A percentile compares a stretch with the other conserved stretches of the same genome.
Conservation (phyloP, 2,797 vertebrate genomes). For the Oryzias sinensis region DNA sequence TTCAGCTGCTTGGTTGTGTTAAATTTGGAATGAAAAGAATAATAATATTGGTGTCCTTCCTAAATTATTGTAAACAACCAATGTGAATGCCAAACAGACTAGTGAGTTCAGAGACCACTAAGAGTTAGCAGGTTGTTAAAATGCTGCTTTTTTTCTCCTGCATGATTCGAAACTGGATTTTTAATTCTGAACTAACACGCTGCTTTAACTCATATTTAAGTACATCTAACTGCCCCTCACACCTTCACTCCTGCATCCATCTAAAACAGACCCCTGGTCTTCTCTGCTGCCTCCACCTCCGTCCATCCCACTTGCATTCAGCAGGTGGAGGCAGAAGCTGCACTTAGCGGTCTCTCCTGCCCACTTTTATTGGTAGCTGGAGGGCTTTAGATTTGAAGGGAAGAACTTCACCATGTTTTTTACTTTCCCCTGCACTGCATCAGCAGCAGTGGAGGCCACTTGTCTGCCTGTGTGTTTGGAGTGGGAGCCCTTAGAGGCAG, state of each 20-base stretch:
- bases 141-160: too few relatives aligned
- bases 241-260: neutral
- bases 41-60: too few relatives aligned
- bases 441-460: conserved; percentile 21
- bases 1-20: too few relatives aligned
- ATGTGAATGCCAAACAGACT: too few relatives aligned
- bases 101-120: too few relatives aligned
- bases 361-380: conserved; percentile 23
- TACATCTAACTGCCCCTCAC: too few relatives aligned
- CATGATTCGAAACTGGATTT: too few relatives aligned
- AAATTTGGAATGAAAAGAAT: too few relatives aligned
- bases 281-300: conserved; percentile 10
- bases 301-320: conserved; percentile 26
- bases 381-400: conserved; percentile 6
- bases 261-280: conserved; percentile 32
- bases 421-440: conserved; percentile 18
- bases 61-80: too few relatives aligned
- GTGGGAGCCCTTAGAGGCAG: conserved; percentile 23
- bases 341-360: conserved; percentile 22
- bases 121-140: too few relatives aligned
- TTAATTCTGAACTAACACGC: too few relatives aligned
- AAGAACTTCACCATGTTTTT: neutral
- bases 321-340: conserved; percentile 36
- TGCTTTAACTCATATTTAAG: too few relatives aligned
- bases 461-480: conserved; percentile 13